Base-by-base conservation (phyloP, 2,797 vertebrate genomes). In the Otolemur crassicaudatus region DNA sequence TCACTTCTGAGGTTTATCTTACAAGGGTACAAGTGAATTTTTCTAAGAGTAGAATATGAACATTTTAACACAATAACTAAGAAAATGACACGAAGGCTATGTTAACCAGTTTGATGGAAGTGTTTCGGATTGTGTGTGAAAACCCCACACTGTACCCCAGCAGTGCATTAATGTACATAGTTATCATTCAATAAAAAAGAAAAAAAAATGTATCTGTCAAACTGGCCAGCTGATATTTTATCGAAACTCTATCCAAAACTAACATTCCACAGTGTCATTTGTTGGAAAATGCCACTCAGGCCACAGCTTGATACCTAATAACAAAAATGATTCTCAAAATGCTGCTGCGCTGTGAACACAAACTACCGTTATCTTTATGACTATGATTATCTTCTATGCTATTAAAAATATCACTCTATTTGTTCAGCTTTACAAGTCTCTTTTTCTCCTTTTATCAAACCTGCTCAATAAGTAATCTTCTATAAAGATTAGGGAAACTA, bases 191-290 rank as follows among this genome's bases (percentile, higher is more conserved):
- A 40, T 40, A 40, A 40, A 40, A 40, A 40, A 40, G 40, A 40
- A 40, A 40, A 40, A 37, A 97, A 96, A 97, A 98, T 49, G 85
- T 96, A 93, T 96, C 91, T 94, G 65, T 67, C 34, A 76, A 92
- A 87, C 61, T 19, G 43, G 27, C 80, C 91, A 91, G 83, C 0
- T 16, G 94, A 90, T 77, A 79, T 58, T 80, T 69, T 61, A 96
- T n/a, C 80, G 96, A 94, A 97, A 93, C 69, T 70, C 46, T 82
- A 91, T 96, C 98, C 98, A 98, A 98, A 98, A 96, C 85, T 92
- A 98, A 98, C 95, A 98, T 85, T 93, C 90, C 96, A 94, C 92
- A 86, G 29, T 87, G 95, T 96, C 27, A 20, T 67, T 84, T 49
- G 90, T 70, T 96, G 96, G 97, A 97, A 97, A 95, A 92, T 56